Base-by-base conservation (phyloP, 2,888 invertebrate genomes). In the Schizaphis graminum region DNA sequence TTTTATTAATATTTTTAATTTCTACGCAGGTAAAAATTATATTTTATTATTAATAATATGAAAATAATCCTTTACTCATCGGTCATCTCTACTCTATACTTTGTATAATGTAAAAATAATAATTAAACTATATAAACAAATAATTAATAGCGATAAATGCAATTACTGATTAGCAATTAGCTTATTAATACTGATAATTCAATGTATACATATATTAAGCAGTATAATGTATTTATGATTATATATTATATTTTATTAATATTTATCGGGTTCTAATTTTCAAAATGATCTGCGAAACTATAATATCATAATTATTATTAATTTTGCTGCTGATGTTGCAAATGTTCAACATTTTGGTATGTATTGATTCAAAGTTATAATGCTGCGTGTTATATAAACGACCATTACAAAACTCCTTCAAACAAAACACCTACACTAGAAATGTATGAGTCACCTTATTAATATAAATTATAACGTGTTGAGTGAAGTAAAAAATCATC, bases 351-450 rank as follows among this genome's bases (percentile, higher is more conserved):
- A 35, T 77, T 47, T 21, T 77, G 35, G 77, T 35, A 77, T 53
- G 3, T 21, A 77, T 77, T 21, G 21, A 77, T 35, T 21, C 35
- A 35, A 21, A 77, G 77, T 35, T 35, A 35, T 35, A 21, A 77
- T 7, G 77, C 35, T 77, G 21, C 77, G 8, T 35, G 35, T 21
- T 41, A 77, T 5, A 44, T 13, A 85, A 44, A 44, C 86, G 86
- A 86, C 13, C 47, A 86, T 47, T n/a, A 49, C 86, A 86, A 86
- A 77, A 44, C 44, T 44, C 16, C 44, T 86, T 47, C 44, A 47
- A 86, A 44, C 47, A 16, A 86, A 28, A 86, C 86, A 86, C 86
- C 86, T 86, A 86, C 86, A 86, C 86, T 86, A 47, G 86, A 86
- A 86, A 86, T 26, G 88, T n/a, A 53, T 88, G 88, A 88, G 56